Conservation (phyloP, 1,140 invertebrate genomes). For the Halictus rubicundus region DNA sequence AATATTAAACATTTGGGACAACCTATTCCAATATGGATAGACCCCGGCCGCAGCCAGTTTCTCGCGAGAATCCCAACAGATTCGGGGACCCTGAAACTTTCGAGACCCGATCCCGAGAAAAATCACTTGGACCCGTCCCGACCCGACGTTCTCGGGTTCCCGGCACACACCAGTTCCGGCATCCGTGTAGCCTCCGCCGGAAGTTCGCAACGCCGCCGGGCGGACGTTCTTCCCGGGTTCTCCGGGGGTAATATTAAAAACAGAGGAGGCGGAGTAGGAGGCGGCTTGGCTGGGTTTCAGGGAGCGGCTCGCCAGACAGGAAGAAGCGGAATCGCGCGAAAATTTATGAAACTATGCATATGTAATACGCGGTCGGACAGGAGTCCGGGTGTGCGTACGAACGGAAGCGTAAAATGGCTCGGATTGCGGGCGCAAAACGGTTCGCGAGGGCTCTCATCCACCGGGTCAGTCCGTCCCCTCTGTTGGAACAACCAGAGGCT, state of each 20-base stretch:
- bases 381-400: neutral
- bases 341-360: constrained; percentile 74
- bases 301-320: constrained; percentile 11
- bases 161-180: too few species aligned
- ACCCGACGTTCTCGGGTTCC: too few species aligned
- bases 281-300: constrained; percentile 41
- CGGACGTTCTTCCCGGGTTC: neutral
- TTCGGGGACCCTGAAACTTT: too few species aligned
- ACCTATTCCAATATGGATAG: too few species aligned
- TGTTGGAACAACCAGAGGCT: neutral
- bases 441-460: neutral
- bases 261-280: neutral
- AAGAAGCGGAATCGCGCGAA: constrained; percentile 49
- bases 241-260: constrained; percentile 49
- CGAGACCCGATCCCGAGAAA: too few species aligned
- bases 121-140: too few species aligned
- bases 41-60: too few species aligned
- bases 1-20: too few species aligned
- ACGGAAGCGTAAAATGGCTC: constrained; percentile 8
- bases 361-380: constrained; percentile 57
- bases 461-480: too few species aligned
- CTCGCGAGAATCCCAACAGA: too few species aligned
- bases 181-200: neutral
- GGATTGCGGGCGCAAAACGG: constrained; percentile 1
- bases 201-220: constrained; percentile 3